Base-by-base conservation (phyloP, 2,888 invertebrate species). In the Altica lythri region DNA sequence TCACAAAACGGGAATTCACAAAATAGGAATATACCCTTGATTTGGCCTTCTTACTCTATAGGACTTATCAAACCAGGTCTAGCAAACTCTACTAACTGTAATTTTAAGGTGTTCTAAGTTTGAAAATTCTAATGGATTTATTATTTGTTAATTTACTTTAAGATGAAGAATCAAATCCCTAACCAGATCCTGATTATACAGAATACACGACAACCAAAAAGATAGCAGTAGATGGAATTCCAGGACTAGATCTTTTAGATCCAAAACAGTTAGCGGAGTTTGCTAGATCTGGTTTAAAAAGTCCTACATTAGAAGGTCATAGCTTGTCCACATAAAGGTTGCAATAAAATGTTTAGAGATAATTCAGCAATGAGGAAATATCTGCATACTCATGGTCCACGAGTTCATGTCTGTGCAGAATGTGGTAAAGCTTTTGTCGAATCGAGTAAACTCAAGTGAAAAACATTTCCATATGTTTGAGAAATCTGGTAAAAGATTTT, bases 341-440 rank as follows among this genome's bases (percentile, higher is more conserved):
- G 97, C 76, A 89, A 89, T 44, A 97, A 97, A 79, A 94, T 95
- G 90, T 97, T 97, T 76, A 81, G 96, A 32, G 95, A 97, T 77
- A 95, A 95, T 77, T 93, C 95, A 0, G 95, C 96, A 1, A 95
- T 97, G 95, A 82, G 96, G 49, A 97, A 97, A 75, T 97, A 97
- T 73, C 79, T 97, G 50, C 95, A 96, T 75, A 97, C 96, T 40
- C 97, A 97, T 76, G 97, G 97, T 0, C 97, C 97, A 0, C 79
- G 96, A 1, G 95, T 95, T 0, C 96, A 97, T 71, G 95, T 96
- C 0, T 97, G 97, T 76, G 95, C 95, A 0, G 96, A 96, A 71
- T 97, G 97, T 77, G 96, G 97, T 67, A 97, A 97, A 75, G 95
- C 96, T 1, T 97, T 97, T 75, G 96, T 97, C 17, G 97, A 97